Percentiles rank a stretch among this genome's conserved stretches.
phyloP scores from a whole-genome alignment of 2,797 vertebrate genomes.

The Dermochelys coriacea region DNA sequence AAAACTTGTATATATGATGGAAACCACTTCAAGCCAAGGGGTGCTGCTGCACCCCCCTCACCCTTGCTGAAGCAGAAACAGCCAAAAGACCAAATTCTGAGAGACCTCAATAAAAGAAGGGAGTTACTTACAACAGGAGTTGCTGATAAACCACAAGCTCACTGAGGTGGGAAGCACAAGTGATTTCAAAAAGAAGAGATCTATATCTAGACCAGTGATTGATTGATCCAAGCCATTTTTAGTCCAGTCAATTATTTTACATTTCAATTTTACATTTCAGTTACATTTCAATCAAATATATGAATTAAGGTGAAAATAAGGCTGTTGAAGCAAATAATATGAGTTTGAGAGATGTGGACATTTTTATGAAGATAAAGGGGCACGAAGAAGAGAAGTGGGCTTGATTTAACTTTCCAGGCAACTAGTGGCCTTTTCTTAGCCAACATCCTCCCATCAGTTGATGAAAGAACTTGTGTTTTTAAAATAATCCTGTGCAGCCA shows the following conservation, averaged over 20 bases:
- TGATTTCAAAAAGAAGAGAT: constrained; percentile 14
- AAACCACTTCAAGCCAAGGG: too few species aligned
- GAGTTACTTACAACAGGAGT: background rate
- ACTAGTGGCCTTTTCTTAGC: constrained; percentile 29
- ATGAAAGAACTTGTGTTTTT: constrained; percentile 49
- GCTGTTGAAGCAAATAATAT: constrained; percentile 52
- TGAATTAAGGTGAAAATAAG: constrained; percentile 54
- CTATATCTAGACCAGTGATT: background rate
- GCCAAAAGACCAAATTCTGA: background rate
- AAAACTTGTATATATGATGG: too few species aligned
- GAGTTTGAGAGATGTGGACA: constrained; percentile 40
- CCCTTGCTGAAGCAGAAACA: background rate
- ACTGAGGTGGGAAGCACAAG: background rate
- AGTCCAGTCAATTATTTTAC: constrained; percentile 14
- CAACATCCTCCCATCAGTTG: constrained; percentile 25
- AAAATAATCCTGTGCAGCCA: constrained; percentile 55
- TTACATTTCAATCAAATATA: constrained; percentile 48
- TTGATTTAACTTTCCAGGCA: constrained; percentile 30
- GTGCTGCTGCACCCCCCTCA: too few species aligned
- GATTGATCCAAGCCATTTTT: constrained; percentile 27
- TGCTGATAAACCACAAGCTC: background rate
- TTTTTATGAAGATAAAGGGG: constrained; percentile 57
- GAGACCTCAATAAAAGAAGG: background rate
- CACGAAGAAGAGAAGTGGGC: background rate
- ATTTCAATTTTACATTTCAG: constrained; percentile 35